Evolutionary conservation across 2,888 invertebrate genomes (phyloP), one percentile per base, ranked within the genome.

Genomic region (Xanthostigma xanthostigma): DNA sequence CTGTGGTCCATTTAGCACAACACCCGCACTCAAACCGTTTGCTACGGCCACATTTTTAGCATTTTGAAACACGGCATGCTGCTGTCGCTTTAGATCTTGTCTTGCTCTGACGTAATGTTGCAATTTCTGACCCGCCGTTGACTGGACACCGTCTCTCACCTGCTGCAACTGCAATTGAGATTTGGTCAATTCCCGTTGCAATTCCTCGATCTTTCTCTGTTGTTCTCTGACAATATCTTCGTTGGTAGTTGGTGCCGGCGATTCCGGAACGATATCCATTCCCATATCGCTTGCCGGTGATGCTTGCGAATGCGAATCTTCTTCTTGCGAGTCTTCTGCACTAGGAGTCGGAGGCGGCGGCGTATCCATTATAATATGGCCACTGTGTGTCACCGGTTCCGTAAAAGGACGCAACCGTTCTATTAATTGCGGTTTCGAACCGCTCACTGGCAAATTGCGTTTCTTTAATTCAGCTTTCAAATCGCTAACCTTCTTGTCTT

Each of bases 401-500:
- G 72, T 70, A 63, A 78, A 87, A 1, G 85, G 87, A 54, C 87
- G 85, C 49, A 96, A 70, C 40, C 96, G 78, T 64, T 96, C 94
- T 50, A 97, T 87, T 40, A 97, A 70, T 63, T 94, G 92, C 9
- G 94, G 92, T 64, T 97, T 97, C 0, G 95, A 85, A 0, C 96
- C 96, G 10, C 95, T 95, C 1, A 97, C 96, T 6, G 95, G 91
- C 51, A 97, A 71, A 66, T 87, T 94, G 44, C 96, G 79, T 50
- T 89, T 84, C 67, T 95, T 96, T 58, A 95, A 77, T 65, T 96
- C 95, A 49, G 87, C 86, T 64, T 94, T 93, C 56, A 96, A 73
- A 63, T 96, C 95, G 52, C 89, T 91, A 48, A 90, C 95, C 73
- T 94, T 94, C 89, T 95, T 90, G 61, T 94, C 94, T 64, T 94